Evolutionary conservation across 1,140 invertebrate genomes (phyloP).

Genomic region (Vanessa atalanta): DNA sequence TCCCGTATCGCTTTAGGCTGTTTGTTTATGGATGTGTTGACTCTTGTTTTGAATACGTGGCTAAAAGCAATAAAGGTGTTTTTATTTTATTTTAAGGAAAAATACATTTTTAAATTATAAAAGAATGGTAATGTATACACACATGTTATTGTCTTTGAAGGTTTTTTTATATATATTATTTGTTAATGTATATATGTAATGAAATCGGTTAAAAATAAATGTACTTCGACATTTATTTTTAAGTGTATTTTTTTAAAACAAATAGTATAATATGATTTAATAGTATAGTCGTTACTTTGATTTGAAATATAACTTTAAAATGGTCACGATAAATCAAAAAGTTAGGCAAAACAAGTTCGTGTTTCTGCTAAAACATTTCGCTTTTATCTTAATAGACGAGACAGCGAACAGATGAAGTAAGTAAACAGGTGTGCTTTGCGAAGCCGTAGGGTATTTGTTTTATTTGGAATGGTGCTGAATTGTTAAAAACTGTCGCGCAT

Average conservation of each 20-base stretch:
- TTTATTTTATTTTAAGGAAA: not conserved
- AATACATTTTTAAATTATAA: no score
- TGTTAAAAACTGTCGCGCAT: slow-evolving; percentile 33
- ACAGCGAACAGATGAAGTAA: slow-evolving; percentile 21
- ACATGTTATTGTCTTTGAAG: no score
- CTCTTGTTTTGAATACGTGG: no score
- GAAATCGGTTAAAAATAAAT: no score
- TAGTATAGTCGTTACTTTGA: no score
- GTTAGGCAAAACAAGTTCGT: not conserved
- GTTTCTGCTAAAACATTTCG: not conserved
- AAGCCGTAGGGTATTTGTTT: slow-evolving; percentile 16
- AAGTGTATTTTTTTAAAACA: no score
- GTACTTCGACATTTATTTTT: no score
- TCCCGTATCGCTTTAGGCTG: slow-evolving; percentile 20
- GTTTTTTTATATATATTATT: no score
- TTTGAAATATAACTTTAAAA: no score
- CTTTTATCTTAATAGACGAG: slow-evolving; percentile 26
- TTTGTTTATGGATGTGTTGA: not conserved
- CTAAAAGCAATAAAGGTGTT: not conserved
- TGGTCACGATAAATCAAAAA: not conserved
- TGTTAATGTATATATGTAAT: no score
- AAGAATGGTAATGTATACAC: no score
- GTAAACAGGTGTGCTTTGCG: slow-evolving; percentile 28
- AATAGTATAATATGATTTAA: no score
- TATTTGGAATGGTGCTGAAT: slow-evolving; percentile 37